A percentile compares a stretch with the other conserved stretches of the same genome.
phyloP scores from a whole-genome alignment of 1,140 invertebrate species.

The Scaptomyza graminum region DNA sequence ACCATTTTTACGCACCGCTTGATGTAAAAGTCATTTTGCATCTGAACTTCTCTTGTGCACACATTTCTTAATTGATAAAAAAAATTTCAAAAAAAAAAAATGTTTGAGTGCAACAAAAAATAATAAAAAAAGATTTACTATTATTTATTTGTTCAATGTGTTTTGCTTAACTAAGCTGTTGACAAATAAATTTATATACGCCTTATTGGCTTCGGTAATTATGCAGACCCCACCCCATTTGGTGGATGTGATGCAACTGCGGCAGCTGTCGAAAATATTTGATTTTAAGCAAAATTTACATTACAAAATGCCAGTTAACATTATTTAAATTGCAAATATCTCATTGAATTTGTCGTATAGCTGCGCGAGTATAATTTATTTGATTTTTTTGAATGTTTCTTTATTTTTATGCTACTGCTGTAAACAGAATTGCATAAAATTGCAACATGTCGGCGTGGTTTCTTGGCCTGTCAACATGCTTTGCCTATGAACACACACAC shows the following conservation, averaged over 20 bases:
- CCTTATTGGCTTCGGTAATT: constrained; percentile 12
- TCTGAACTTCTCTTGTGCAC: background rate
- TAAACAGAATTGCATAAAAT: constrained; percentile 71
- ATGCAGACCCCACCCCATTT: constrained; percentile 22
- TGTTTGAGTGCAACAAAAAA: background rate
- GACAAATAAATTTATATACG: constrained; percentile 22
- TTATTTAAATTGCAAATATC: constrained; percentile 81
- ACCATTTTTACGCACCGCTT: constrained; percentile 26
- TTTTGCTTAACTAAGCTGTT: background rate
- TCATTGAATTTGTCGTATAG: constrained; percentile 75
- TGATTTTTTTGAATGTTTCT: constrained; percentile 49
- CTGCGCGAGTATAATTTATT: constrained; percentile 73
- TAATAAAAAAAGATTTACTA: background rate
- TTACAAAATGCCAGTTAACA: constrained; percentile 73
- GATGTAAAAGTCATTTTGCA: constrained; percentile 4
- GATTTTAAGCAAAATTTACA: constrained; percentile 46
- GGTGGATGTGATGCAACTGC: constrained; percentile 57
- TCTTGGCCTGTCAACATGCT: constrained; percentile 61
- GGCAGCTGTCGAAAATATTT: constrained; percentile 61
- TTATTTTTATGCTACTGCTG: constrained; percentile 30
- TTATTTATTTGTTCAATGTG: background rate
- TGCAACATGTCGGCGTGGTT: constrained; percentile 52
- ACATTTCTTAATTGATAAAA: constrained; percentile 5
- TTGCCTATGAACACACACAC: constrained; percentile 57
- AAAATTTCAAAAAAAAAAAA: background rate